These are phyloP conservation scores for Rhinoderma darwinii DNA, from an alignment of 2,113 vertebrate genomes.

Conservation along the genomic window DNA sequence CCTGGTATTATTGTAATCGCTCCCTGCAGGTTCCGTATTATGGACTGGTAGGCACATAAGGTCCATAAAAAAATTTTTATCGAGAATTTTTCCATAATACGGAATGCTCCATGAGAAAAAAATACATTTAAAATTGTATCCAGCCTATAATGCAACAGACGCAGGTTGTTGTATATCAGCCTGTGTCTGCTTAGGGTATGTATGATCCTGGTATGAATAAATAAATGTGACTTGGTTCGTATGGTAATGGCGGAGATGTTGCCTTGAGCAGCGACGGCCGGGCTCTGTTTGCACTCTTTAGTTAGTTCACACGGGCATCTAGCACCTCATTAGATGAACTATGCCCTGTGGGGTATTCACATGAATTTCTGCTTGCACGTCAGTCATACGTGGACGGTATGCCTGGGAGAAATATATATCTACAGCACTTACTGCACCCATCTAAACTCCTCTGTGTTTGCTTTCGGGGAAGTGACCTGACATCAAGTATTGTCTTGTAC, in stretches of 20 bases:
- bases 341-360: slow-evolving; percentile 3
- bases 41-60: too few relatives aligned
- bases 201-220: neutral
- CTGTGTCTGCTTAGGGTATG: neutral
- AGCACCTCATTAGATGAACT: neutral
- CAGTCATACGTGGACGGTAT: slow-evolving; percentile 3
- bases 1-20: too few relatives aligned
- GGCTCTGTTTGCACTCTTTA: neutral
- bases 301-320: slow-evolving; percentile 16
- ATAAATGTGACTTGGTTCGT: neutral
- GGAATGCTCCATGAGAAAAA: too few relatives aligned
- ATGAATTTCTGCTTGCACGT: neutral
- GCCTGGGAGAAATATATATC: slow-evolving; percentile 34
- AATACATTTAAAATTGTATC: too few relatives aligned
- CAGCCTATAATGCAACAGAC: too few relatives aligned
- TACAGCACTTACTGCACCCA: slow-evolving; percentile 31
- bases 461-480: slow-evolving; percentile 42
- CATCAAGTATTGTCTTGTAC: slow-evolving; percentile 1
- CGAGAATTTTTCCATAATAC: too few relatives aligned
- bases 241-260: neutral
- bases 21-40: too few relatives aligned
- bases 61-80: too few relatives aligned
- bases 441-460: slow-evolving; percentile 25
- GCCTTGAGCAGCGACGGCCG: neutral
- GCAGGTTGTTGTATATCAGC: too few relatives aligned